A percentile compares a stretch with the other conserved stretches of the same genome.
Evolutionary conservation across 1,140 invertebrate species (phyloP).

Genomic region (Drosophila asahinai): DNA sequence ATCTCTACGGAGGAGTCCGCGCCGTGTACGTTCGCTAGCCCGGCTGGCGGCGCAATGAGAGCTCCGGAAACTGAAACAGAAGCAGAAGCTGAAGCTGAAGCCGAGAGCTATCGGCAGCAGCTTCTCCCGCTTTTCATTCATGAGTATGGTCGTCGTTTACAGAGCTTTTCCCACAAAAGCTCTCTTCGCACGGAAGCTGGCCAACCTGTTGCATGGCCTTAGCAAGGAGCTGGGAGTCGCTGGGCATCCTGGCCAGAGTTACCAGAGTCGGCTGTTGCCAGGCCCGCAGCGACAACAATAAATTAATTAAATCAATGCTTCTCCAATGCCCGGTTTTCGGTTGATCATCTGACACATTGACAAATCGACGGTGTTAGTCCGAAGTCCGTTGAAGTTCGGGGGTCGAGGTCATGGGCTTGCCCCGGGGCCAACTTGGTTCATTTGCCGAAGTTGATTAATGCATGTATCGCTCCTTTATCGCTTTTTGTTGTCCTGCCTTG

Average conservation of each 20-base stretch:
- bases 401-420: conserved; percentile 21
- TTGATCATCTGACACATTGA: conserved; percentile 70
- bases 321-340: conserved; percentile 43
- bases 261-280: conserved; percentile 62
- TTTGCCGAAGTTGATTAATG: conserved; percentile 73
- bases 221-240: conserved; percentile 15
- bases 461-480: conserved; percentile 32
- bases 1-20: conserved; percentile 36
- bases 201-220: conserved; percentile 63
- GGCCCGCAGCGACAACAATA: conserved; percentile 64
- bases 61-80: conserved; percentile 43
- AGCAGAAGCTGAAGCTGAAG: conserved; percentile 39
- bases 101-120: conserved; percentile 23
- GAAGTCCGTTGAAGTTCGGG: conserved; percentile 4
- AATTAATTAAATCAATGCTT: conserved; percentile 82
- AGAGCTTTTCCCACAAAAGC: conserved; percentile 62
- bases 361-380: conserved; percentile 51
- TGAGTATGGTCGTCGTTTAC: conserved; percentile 34
- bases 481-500: conserved; percentile 39
- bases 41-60: conserved; percentile 75
- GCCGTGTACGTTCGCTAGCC: conserved; percentile 73
- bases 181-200: conserved; percentile 47
- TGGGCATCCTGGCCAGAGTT: conserved; percentile 53
- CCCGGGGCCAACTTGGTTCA: conserved; percentile 44
- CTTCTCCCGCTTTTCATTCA: conserved; percentile 70